Percentiles rank a stretch among this genome's conserved stretches.
Conservation (phyloP, 2,797 vertebrate species). For the Chaetophractus vellerosus region DNA sequence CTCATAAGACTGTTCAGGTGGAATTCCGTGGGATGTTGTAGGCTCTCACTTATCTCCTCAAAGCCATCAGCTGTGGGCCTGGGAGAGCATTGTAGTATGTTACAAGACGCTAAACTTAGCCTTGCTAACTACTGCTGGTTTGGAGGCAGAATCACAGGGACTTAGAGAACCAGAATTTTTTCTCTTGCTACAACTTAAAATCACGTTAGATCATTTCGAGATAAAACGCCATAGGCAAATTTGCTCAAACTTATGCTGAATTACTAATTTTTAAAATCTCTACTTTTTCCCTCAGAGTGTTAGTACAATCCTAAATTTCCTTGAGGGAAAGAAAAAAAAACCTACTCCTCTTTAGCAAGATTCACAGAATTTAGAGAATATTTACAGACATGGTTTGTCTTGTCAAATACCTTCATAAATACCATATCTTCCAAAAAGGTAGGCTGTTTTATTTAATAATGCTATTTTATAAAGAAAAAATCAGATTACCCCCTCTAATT, state of each 20-base stretch:
- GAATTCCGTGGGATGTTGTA: not conserved
- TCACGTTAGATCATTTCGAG: slow-evolving; percentile 22
- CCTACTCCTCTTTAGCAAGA: not conserved
- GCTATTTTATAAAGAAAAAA: slow-evolving; percentile 14
- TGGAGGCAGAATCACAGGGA: no score
- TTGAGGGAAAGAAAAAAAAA: not conserved
- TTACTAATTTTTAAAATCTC: slow-evolving; percentile 33
- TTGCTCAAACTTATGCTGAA: slow-evolving; percentile 33
- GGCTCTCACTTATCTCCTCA: not conserved
- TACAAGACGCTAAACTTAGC: not conserved
- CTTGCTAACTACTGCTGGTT: not conserved
- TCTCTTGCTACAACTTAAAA: not conserved
- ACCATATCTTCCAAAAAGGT: slow-evolving; percentile 69
- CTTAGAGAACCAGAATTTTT: not conserved
- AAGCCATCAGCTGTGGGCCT: not conserved
- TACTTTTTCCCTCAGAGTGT: not conserved
- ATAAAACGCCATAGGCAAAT: slow-evolving; percentile 2
- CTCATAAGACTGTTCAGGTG: not conserved
- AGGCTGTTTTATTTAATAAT: slow-evolving; percentile 51
- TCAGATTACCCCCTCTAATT: slow-evolving; percentile 52
- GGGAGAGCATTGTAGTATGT: not conserved
- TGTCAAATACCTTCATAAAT: slow-evolving; percentile 76
- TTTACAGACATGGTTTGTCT: slow-evolving; percentile 36
- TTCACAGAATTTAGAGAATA: slow-evolving; percentile 46
- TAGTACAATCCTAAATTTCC: slow-evolving; percentile 44